These are phyloP conservation scores for Tetragnatha versicolor DNA, from an alignment of 1,140 invertebrate species.

Conservation along the genomic window DNA sequence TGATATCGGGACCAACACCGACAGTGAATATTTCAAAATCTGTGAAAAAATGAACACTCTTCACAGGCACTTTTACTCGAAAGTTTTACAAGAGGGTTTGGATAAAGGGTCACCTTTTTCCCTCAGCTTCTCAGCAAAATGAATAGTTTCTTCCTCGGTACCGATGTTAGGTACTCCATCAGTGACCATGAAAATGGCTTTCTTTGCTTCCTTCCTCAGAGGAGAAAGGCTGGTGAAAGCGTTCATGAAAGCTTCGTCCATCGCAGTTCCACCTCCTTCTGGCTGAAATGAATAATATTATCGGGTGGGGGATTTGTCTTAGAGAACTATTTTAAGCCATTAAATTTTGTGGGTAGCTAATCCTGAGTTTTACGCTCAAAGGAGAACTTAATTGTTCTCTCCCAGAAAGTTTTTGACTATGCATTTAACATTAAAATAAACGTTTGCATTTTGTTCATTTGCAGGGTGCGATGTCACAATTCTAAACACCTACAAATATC, in stretches of 20 bases:
- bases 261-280: conserved; percentile 32
- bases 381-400: no score
- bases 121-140: background rate
- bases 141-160: background rate
- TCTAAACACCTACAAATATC: no score
- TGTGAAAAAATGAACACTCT: background rate
- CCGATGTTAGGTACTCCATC: conserved; percentile 41
- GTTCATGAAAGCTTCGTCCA: conserved; percentile 13
- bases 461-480: no score
- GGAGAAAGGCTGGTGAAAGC: background rate
- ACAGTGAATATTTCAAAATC: conserved; percentile 49
- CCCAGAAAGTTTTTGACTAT: no score
- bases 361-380: no score
- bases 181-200: conserved; percentile 33
- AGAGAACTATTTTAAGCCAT: no score
- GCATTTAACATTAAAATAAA: no score
- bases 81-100: background rate
- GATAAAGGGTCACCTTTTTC: background rate
- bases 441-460: no score
- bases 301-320: background rate
- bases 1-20: conserved; percentile 38
- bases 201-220: conserved; percentile 13
- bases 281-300: conserved; percentile 5
- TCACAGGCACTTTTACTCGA: background rate
- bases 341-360: no score